Percentiles rank a stretch among this genome's conserved stretches.
Conservation (phyloP, 2,113 vertebrate species). For the Poicephalus meyeri region DNA sequence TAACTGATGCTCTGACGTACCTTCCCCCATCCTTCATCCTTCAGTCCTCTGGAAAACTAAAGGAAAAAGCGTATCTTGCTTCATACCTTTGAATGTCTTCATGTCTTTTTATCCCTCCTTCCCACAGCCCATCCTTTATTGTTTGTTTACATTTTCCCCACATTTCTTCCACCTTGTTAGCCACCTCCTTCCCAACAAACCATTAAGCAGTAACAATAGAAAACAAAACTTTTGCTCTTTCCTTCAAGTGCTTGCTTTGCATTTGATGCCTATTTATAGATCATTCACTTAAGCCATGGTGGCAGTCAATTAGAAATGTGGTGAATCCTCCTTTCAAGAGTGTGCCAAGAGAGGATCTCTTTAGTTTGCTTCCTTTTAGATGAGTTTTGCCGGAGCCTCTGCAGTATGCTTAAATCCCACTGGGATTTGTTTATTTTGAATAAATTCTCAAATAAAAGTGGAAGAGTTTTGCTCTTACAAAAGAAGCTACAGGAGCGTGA, state of each 20-base stretch:
- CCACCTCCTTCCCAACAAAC: neutral
- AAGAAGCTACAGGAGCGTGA: neutral
- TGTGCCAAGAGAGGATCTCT: constrained; percentile 35
- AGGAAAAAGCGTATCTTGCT: neutral
- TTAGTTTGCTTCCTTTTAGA: neutral
- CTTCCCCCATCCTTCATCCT: neutral
- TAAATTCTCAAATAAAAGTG: neutral
- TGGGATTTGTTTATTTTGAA: constrained; percentile 54
- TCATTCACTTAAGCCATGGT: constrained; percentile 24
- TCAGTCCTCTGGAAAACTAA: neutral
- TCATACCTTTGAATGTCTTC: neutral
- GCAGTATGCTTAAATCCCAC: neutral
- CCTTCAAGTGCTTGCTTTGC: constrained; percentile 35
- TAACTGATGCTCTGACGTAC: neutral
- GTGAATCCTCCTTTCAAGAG: constrained; percentile 57
- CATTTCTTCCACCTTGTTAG: neutral
- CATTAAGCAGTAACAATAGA: constrained; percentile 18
- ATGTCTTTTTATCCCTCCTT: neutral
- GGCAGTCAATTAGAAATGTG: constrained; percentile 59
- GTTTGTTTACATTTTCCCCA: neutral
- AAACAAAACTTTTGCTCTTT: neutral
- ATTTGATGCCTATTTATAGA: constrained; percentile 60
- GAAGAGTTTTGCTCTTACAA: neutral
- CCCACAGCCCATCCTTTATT: neutral
- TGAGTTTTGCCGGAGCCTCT: constrained; percentile 4